Percentiles rank a stretch among this genome's conserved stretches.
phyloP scores from a whole-genome alignment of 2,797 vertebrate genomes.

The Schizopygopsis malacanthus region DNA sequence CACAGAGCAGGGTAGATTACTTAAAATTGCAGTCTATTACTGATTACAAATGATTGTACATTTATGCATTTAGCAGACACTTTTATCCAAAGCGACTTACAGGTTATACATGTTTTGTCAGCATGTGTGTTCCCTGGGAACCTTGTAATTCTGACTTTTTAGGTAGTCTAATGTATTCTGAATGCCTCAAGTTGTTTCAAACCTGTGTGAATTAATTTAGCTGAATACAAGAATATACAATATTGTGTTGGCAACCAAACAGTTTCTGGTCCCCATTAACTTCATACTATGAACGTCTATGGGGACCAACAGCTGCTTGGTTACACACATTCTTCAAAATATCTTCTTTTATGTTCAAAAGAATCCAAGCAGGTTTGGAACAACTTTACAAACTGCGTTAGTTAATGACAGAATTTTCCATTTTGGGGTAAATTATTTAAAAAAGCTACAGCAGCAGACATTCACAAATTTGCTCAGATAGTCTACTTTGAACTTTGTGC shows the following conservation, averaged over 20 bases:
- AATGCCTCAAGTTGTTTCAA: not conserved
- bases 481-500: too few relatives aligned
- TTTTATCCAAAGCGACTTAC: too few relatives aligned
- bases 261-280: not conserved
- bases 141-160: not conserved
- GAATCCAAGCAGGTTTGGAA: not conserved
- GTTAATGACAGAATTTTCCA: too few relatives aligned
- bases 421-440: too few relatives aligned
- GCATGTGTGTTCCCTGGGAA: too few relatives aligned
- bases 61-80: too few relatives aligned
- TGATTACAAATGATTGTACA: not conserved
- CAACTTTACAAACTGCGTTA: not conserved
- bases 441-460: too few relatives aligned
- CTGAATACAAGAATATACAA: not conserved
- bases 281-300: not conserved
- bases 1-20: not conserved
- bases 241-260: not conserved
- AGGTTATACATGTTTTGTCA: too few relatives aligned
- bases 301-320: too few relatives aligned
- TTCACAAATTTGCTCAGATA: too few relatives aligned
- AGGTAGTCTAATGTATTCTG: not conserved
- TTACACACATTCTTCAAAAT: too few relatives aligned
- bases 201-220: not conserved
- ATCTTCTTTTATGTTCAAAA: too few relatives aligned
- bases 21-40: not conserved